Percentiles rank a stretch among this genome's conserved stretches.
Conservation (phyloP, 1,140 invertebrate species). For the Dysdera silvatica region DNA sequence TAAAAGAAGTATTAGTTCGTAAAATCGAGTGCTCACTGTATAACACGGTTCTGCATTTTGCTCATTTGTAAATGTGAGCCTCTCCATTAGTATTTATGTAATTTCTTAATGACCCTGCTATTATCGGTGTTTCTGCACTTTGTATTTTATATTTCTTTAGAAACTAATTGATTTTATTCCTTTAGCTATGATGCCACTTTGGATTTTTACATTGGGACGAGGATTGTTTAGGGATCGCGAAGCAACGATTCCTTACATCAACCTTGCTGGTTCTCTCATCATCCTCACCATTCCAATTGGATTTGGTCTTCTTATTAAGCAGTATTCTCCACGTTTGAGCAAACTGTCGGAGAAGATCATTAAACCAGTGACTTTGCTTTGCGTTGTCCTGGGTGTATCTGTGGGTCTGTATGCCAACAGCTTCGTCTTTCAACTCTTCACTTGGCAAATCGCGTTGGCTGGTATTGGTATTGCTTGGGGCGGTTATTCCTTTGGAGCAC, state of each 20-base stretch:
- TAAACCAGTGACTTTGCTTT: constrained; percentile 41
- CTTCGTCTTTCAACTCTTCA: constrained; percentile 49
- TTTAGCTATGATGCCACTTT: constrained; percentile 50
- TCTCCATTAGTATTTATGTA: too few species aligned
- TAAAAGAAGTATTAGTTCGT: too few species aligned
- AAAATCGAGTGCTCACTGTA: not conserved
- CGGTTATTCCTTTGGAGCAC: constrained; percentile 49
- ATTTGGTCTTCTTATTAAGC: constrained; percentile 41
- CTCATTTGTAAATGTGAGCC: too few species aligned
- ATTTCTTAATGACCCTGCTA: too few species aligned
- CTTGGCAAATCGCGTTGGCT: constrained; percentile 38
- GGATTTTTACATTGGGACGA: constrained; percentile 48
- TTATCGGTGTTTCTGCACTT: not conserved
- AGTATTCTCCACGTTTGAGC: constrained; percentile 33
- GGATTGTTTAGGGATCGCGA: constrained; percentile 31
- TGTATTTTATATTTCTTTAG: not conserved
- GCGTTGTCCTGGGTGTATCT: constrained; percentile 9
- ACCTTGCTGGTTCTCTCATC: constrained; percentile 43
- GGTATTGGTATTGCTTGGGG: constrained; percentile 48
- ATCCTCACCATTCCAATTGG: constrained; percentile 45
- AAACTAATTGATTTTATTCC: constrained; percentile 7
- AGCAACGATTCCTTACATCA: constrained; percentile 45
- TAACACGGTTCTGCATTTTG: not conserved
- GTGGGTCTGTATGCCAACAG: constrained; percentile 48
- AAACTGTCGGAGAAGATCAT: constrained; percentile 33